These are phyloP conservation scores for Xerus inauris DNA, from an alignment of 2,113 vertebrate species.

Conservation along the genomic window DNA sequence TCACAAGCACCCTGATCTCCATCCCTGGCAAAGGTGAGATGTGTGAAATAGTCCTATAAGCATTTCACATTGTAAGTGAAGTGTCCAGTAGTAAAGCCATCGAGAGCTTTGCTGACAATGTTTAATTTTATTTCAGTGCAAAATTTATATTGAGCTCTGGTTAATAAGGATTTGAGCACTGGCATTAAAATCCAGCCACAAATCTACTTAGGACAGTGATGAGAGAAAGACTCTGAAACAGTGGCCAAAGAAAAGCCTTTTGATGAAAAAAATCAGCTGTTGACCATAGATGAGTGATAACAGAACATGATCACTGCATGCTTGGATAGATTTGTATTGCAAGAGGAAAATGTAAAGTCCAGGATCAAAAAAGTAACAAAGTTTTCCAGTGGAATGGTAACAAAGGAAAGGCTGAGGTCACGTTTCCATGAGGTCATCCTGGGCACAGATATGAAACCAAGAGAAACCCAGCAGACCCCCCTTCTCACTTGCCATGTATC, in stretches of 20 bases:
- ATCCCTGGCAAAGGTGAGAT: slow-evolving; percentile 87
- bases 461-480: background rate
- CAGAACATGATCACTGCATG: background rate
- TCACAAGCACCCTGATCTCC: slow-evolving; percentile 91
- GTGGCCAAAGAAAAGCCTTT: background rate
- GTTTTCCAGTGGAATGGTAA: background rate
- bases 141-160: background rate
- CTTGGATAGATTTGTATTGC: background rate
- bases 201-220: background rate
- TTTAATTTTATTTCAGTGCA: background rate
- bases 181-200: background rate
- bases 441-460: background rate
- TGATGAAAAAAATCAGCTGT: background rate
- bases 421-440: background rate
- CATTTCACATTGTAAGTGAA: background rate
- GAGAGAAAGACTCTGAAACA: background rate
- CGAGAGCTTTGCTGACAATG: background rate
- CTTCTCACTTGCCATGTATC: background rate
- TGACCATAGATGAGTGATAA: background rate
- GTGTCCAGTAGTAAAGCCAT: background rate
- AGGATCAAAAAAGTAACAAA: background rate
- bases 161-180: slow-evolving; percentile 19
- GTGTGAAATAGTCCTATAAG: background rate
- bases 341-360: background rate
- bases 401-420: background rate